Conservation (phyloP, 1,140 invertebrate genomes). For the Euura lappo region DNA sequence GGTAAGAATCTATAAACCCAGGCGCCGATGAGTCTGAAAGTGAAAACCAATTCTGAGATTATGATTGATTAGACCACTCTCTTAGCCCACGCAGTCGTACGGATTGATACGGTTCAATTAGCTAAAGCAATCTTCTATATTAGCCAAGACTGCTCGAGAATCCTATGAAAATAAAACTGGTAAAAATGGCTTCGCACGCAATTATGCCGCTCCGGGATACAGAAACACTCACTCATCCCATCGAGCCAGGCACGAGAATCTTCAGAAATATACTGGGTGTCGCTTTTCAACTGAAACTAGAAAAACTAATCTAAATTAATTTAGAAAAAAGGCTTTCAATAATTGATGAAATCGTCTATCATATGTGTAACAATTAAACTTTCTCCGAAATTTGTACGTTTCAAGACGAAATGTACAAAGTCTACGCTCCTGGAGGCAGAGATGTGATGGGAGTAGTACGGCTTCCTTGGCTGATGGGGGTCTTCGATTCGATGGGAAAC, state of each 20-base stretch:
- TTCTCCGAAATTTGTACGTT: conserved; percentile 20
- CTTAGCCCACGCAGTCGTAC: neutral
- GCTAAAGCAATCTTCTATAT: neutral
- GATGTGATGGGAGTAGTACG: conserved; percentile 29
- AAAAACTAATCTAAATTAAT: neutral
- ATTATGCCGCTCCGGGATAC: too few relatives aligned
- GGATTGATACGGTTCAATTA: conserved; percentile 1
- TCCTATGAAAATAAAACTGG: too few relatives aligned
- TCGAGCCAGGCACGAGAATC: too few relatives aligned
- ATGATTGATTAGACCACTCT: too few relatives aligned
- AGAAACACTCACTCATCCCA: too few relatives aligned
- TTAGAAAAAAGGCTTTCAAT: neutral
- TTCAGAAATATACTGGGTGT: too few relatives aligned
- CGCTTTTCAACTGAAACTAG: neutral
- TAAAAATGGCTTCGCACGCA: too few relatives aligned
- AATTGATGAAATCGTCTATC: neutral
- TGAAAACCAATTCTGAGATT: neutral
- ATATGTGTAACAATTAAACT: neutral
- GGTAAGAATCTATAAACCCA: neutral
- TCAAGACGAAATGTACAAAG: conserved; percentile 43
- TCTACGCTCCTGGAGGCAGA: conserved; percentile 40
- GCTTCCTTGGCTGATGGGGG: conserved; percentile 33
- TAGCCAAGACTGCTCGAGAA: too few relatives aligned
- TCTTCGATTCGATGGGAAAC: conserved; percentile 38
- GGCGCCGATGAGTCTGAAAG: neutral